phyloP scores from a whole-genome alignment of 2,797 vertebrate species.

The Helarctos malayanus region DNA sequence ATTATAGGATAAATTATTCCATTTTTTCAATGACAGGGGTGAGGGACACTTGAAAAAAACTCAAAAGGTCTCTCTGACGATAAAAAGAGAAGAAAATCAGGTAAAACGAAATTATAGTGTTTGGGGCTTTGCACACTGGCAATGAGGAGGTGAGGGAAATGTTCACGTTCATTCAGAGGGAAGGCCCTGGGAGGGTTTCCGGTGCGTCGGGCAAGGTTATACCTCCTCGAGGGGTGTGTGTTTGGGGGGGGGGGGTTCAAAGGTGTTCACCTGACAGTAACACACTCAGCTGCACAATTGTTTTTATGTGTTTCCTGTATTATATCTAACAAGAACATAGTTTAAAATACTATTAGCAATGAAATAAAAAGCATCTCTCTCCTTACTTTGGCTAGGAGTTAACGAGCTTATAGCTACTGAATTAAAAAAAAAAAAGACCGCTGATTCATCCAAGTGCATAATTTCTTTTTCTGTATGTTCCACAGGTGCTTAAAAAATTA shows the following conservation, averaged over 20 bases:
- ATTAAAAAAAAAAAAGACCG: background rate
- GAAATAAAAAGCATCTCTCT: conserved; percentile 14
- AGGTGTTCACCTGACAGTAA: background rate
- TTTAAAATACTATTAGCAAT: conserved; percentile 20
- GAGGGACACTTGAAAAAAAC: background rate
- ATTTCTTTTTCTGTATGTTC: background rate
- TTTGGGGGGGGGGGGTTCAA: background rate
- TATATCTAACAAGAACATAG: background rate
- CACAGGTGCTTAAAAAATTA: background rate
- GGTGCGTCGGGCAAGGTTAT: background rate
- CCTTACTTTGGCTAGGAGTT: background rate
- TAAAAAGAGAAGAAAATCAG: background rate
- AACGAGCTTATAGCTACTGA: background rate
- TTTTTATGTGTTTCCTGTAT: background rate
- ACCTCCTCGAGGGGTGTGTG: background rate
- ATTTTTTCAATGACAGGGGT: background rate
- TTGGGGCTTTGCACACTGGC: background rate
- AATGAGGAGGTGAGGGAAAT: background rate
- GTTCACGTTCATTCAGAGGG: rapidly evolving
- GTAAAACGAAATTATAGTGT: background rate
- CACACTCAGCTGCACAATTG: background rate
- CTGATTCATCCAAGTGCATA: background rate
- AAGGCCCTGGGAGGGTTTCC: background rate
- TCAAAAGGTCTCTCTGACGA: background rate
- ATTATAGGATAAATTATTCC: background rate